phyloP scores from a whole-genome alignment of 2,888 invertebrate genomes.

The Mystacides longicornis region DNA sequence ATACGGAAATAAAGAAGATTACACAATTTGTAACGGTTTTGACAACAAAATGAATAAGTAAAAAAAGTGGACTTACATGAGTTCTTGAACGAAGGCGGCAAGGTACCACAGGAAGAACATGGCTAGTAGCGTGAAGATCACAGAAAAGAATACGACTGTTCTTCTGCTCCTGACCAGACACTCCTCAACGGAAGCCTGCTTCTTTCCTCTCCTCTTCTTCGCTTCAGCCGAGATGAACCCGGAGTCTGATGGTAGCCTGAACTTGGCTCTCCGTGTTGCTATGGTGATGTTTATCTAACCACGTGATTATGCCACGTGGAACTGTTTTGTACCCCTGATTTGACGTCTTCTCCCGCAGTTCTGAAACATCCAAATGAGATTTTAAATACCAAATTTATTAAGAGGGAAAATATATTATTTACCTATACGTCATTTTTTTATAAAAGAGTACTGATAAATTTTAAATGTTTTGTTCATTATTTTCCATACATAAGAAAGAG shows the following conservation, averaged over 20 bases:
- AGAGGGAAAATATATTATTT: too few species aligned
- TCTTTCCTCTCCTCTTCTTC: background rate
- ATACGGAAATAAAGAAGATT: too few species aligned
- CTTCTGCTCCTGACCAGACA: background rate
- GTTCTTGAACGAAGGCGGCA: conserved; percentile 13
- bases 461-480: too few species aligned
- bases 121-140: background rate
- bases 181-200: background rate
- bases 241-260: background rate
- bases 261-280: background rate
- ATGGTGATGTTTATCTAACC: background rate
- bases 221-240: background rate
- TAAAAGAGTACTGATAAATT: too few species aligned
- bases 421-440: too few species aligned
- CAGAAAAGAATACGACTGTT: background rate
- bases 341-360: too few species aligned
- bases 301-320: background rate
- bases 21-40: too few species aligned
- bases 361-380: too few species aligned
- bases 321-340: too few species aligned
- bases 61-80: conserved; percentile 12
- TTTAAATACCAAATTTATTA: too few species aligned
- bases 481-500: too few species aligned
- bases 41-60: too few species aligned
- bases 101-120: conserved; percentile 20